phyloP scores from a whole-genome alignment of 2,113 vertebrate genomes.

The Cyanoramphus novaezelandiae region DNA sequence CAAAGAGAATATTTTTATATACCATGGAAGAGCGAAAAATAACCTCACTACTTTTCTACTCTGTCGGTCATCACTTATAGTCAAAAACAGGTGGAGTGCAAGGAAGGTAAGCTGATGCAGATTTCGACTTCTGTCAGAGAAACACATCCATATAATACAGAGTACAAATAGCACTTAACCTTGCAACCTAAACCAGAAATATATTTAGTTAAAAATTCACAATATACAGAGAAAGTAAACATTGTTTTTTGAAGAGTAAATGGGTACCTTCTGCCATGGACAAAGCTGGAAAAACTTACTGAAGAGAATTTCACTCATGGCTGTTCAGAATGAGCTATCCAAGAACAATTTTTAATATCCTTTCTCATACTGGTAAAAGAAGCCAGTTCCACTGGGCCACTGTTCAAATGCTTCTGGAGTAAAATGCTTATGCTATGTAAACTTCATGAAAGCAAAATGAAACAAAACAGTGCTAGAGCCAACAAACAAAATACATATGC shows the following conservation, averaged over 20 bases:
- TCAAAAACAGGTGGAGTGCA: not conserved
- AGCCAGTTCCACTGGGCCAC: not conserved
- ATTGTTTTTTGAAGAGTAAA: not conserved
- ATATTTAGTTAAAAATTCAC: not conserved
- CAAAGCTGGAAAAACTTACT: not conserved
- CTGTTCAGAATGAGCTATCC: not conserved
- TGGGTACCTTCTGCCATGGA: not conserved
- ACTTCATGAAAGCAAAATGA: not conserved
- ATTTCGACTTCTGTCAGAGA: not conserved
- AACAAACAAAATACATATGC: rapidly evolving
- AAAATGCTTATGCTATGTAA: not conserved
- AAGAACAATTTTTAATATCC: not conserved
- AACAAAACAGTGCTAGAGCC: not conserved
- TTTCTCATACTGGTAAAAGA: not conserved
- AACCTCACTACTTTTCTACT: not conserved
- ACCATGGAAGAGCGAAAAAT: not conserved
- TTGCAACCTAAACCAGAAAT: not conserved
- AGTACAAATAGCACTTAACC: not conserved
- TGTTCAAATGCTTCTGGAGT: not conserved
- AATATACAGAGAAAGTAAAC: not conserved
- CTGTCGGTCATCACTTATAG: not conserved
- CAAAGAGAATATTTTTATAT: not conserved
- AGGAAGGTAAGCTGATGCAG: not conserved
- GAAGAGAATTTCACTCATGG: not conserved
- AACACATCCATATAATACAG: not conserved